Conservation (phyloP, 1,140 invertebrate genomes). For the Drosophila eugracilis region DNA sequence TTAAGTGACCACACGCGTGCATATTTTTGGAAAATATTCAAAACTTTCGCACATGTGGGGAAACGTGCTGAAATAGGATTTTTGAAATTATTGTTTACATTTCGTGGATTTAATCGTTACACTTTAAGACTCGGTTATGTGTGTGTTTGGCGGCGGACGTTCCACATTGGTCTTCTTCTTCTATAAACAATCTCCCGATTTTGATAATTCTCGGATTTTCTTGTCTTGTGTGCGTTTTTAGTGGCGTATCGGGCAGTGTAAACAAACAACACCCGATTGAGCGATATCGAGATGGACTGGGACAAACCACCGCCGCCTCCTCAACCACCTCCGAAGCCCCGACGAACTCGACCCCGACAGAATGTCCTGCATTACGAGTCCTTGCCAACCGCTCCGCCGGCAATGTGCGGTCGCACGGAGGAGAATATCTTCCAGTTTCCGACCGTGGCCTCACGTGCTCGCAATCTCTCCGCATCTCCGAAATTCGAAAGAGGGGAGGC, state of each 20-base stretch:
- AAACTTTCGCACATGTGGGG: constrained; percentile 80
- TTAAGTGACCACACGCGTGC: constrained; percentile 64
- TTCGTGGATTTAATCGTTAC: constrained; percentile 77
- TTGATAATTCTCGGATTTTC: constrained; percentile 76
- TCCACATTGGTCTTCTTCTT: constrained; percentile 81
- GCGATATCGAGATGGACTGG: constrained; percentile 58
- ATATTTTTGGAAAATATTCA: constrained; percentile 72
- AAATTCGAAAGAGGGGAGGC: constrained; percentile 44
- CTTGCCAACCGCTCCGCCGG: constrained; percentile 78
- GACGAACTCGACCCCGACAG: constrained; percentile 46
- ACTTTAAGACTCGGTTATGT: constrained; percentile 58
- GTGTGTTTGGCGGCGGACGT: constrained; percentile 60
- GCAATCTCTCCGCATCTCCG: constrained; percentile 65
- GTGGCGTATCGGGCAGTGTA: constrained; percentile 69
- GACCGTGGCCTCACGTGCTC: constrained; percentile 58
- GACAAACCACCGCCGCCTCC: constrained; percentile 45
- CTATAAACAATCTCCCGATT: constrained; percentile 77
- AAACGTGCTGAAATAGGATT: constrained; percentile 78
- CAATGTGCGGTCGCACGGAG: constrained; percentile 62
- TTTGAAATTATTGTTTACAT: constrained; percentile 78
- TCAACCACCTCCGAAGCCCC: constrained; percentile 56
- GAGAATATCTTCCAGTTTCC: constrained; percentile 76
- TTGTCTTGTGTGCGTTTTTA: constrained; percentile 74
- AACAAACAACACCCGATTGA: constrained; percentile 76
- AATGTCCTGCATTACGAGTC: constrained; percentile 67